These are phyloP conservation scores for Drosophila lacteicornis DNA, from an alignment of 1,140 invertebrate species.

Conservation along the genomic window DNA sequence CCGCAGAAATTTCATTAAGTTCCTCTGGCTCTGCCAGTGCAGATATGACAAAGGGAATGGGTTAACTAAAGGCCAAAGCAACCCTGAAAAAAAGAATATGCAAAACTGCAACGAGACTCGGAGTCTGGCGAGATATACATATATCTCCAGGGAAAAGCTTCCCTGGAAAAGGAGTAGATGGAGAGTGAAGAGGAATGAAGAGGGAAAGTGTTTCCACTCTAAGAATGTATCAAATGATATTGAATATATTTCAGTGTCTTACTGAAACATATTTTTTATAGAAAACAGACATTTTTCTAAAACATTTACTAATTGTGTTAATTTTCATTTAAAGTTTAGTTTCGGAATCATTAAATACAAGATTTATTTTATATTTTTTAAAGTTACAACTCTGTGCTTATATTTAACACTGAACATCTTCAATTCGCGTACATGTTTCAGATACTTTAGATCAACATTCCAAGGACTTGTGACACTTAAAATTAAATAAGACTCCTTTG, in stretches of 20 bases:
- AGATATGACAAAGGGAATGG: slow-evolving; percentile 73
- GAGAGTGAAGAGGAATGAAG: not conserved
- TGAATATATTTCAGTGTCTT: not conserved
- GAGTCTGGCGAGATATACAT: slow-evolving; percentile 6
- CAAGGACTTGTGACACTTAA: not conserved
- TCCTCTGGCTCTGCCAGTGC: slow-evolving; percentile 55
- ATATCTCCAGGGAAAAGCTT: slow-evolving; percentile 5
- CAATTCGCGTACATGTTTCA: no score
- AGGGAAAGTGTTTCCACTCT: no score
- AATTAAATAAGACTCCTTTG: not conserved
- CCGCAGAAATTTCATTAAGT: slow-evolving; percentile 82
- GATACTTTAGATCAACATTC: no score
- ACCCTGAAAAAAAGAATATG: slow-evolving; percentile 36
- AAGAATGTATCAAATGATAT: not conserved
- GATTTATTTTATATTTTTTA: not conserved
- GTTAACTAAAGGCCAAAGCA: slow-evolving; percentile 26
- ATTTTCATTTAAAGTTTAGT: no score
- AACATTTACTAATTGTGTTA: no score
- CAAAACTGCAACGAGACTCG: slow-evolving; percentile 20
- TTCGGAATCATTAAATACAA: no score
- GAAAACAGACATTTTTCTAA: not conserved
- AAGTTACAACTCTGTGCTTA: no score
- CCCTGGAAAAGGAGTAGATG: not conserved
- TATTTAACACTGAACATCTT: no score
- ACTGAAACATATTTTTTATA: no score